Evolutionary conservation across 2,113 vertebrate species (phyloP).

Genomic region (Carettochelys insculpta): DNA sequence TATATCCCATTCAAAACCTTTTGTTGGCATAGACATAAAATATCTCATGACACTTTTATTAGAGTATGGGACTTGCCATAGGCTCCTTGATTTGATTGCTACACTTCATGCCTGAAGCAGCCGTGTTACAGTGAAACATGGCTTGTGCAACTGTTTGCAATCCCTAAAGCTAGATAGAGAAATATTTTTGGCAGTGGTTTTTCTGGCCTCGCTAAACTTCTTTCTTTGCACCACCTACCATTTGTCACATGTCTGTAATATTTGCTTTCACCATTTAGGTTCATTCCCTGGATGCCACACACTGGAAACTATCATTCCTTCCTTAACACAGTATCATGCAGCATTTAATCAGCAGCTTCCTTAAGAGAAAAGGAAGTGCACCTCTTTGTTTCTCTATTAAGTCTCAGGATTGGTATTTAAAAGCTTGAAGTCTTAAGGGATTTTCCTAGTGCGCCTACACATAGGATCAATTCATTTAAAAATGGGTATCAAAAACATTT

Average conservation of each 20-base stretch:
- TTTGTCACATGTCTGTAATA: conserved; percentile 12
- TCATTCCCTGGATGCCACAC: conserved; percentile 22
- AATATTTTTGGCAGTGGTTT: neutral
- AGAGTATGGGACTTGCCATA: neutral
- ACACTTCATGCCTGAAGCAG: neutral
- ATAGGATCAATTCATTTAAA: neutral
- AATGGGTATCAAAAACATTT: neutral
- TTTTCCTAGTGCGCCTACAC: neutral
- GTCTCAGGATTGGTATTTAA: neutral
- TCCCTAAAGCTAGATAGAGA: neutral
- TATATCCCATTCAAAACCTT: no score
- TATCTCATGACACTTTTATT: neutral
- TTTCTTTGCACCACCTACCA: neutral
- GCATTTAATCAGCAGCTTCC: neutral
- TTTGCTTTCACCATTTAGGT: conserved; percentile 15
- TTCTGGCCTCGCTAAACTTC: neutral
- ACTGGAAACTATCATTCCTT: conserved; percentile 6
- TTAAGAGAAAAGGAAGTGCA: neutral
- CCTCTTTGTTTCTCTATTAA: neutral
- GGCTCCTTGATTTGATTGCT: neutral
- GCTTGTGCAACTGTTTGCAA: neutral
- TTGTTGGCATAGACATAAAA: neutral
- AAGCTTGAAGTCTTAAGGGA: neutral
- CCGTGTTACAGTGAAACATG: neutral
- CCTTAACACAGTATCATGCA: neutral